Evolutionary conservation across 2,888 invertebrate genomes (phyloP), one percentile per base, ranked within the genome.

Genomic region (Orchesellides sinensis): DNA sequence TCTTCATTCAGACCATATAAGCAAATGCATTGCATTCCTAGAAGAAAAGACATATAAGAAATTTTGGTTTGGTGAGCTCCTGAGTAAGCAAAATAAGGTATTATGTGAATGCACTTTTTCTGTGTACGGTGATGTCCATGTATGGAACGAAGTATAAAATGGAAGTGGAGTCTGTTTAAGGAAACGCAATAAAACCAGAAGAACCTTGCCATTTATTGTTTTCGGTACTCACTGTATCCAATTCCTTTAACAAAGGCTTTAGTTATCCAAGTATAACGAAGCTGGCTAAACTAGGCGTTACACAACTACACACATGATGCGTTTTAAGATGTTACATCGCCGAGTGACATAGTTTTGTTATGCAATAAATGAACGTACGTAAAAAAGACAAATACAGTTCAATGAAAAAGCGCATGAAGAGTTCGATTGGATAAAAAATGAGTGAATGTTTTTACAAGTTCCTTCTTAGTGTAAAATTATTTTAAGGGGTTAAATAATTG

Each of bases 81-180:
- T 65, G 4, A n/a, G n/a, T 47, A n/a, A 66, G n/a, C 32, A 5
- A 29, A 29, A 25, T 3, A 10, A 29, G 6, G 21, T 40, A 12
- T 59, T 59, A 47, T 77, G 47, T 29, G 59, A 47, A 70, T 70
- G 65, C 72, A 72, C 17, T 72, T 47, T 27, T 65, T 72, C 70
- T 65, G n/a, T n/a, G 66, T 65, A 70, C 70, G 72, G 72, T 25
- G 63, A 72, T 79, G 79, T 72, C 79, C 79, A 79, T 79, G 45
- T 79, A 54, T 0, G 79, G 79, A n/a, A 54, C 2, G 23, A 49
- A 45, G 54, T 40, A 79, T 72, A 72, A 72, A 70, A 79, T 79
- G 72, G 65, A 79, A 79, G 72, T 79, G 21, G 65, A 69, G 72
- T 70, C 79, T 79, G 70, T 79, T 79, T 79, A 79, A 79, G 79